Conservation (phyloP, 2,797 vertebrate species). For the Ctenosaura bakeri region DNA sequence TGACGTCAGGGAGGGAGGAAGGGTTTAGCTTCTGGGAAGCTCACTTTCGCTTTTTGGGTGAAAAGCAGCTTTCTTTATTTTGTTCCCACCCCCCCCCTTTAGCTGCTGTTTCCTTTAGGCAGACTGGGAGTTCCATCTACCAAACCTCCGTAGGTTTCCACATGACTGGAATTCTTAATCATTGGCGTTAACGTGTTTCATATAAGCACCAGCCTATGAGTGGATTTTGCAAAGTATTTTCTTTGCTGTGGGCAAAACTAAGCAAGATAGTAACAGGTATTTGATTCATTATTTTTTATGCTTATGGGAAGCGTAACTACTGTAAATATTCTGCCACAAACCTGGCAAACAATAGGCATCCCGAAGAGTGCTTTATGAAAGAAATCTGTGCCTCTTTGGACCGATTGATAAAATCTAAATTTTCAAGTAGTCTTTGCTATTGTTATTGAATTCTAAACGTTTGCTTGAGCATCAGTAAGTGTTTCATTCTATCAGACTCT, state of each 20-base stretch:
- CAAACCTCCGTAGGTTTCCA: too few relatives aligned
- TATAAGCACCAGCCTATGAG: neutral
- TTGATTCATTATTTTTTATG: neutral
- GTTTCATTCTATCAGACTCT: neutral
- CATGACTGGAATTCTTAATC: neutral
- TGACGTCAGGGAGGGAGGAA: neutral
- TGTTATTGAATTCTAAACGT: neutral
- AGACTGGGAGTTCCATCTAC: too few relatives aligned
- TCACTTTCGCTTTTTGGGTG: constrained; percentile 10
- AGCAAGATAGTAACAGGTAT: neutral
- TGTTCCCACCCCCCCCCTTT: neutral
- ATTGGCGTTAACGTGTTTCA: neutral
- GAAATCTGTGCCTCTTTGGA: neutral
- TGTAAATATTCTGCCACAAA: neutral
- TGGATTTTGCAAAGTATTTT: neutral
- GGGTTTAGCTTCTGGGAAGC: neutral
- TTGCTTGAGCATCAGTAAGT: neutral
- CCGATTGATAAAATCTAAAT: neutral
- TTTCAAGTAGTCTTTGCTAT: neutral
- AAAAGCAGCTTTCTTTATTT: neutral
- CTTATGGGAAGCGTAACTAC: neutral
- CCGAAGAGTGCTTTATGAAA: neutral
- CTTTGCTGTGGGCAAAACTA: neutral
- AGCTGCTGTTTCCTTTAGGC: neutral
- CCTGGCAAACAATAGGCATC: neutral